Evolutionary conservation across 2,888 invertebrate genomes (phyloP).

Genomic region (Chymomyza fuscimana): DNA sequence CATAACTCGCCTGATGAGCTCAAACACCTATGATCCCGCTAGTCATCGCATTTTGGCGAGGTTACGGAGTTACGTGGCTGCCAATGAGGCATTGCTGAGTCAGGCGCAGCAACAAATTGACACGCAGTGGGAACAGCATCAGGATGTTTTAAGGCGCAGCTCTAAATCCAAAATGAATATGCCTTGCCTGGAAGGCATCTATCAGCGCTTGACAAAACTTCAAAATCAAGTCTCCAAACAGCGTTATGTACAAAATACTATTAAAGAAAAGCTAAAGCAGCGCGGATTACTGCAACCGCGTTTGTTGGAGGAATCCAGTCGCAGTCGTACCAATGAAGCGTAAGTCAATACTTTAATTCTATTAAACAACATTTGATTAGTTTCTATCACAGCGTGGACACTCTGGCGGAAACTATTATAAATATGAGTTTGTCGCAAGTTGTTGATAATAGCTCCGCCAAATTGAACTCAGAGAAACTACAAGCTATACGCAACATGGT

Average conservation of each 20-base stretch:
- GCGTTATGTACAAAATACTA: conserved; percentile 80
- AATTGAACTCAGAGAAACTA: conserved; percentile 71
- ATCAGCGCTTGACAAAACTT: conserved; percentile 88
- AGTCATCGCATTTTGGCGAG: conserved; percentile 83
- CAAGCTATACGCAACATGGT: conserved; percentile 66
- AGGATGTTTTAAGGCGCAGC: conserved; percentile 81
- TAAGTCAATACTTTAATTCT: conserved; percentile 32
- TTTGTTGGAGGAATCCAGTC: conserved; percentile 24
- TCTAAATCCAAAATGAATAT: conserved; percentile 75
- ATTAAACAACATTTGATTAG: background rate
- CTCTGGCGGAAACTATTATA: conserved; percentile 77
- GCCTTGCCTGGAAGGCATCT: conserved; percentile 88
- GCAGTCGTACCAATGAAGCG: conserved; percentile 50
- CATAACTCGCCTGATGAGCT: conserved; percentile 68
- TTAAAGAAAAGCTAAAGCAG: conserved; percentile 75
- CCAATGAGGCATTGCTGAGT: conserved; percentile 87
- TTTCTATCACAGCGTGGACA: conserved; percentile 66
- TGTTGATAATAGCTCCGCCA: conserved; percentile 68
- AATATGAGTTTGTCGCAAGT: conserved; percentile 75
- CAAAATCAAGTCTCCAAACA: conserved; percentile 85
- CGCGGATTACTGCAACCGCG: conserved; percentile 59
- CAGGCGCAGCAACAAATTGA: conserved; percentile 88
- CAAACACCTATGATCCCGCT: conserved; percentile 71
- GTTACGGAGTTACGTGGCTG: conserved; percentile 85
- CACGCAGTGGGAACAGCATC: conserved; percentile 87